Evolutionary conservation across 2,113 vertebrate genomes (phyloP).

Genomic region (Onychostoma macrolepis): DNA sequence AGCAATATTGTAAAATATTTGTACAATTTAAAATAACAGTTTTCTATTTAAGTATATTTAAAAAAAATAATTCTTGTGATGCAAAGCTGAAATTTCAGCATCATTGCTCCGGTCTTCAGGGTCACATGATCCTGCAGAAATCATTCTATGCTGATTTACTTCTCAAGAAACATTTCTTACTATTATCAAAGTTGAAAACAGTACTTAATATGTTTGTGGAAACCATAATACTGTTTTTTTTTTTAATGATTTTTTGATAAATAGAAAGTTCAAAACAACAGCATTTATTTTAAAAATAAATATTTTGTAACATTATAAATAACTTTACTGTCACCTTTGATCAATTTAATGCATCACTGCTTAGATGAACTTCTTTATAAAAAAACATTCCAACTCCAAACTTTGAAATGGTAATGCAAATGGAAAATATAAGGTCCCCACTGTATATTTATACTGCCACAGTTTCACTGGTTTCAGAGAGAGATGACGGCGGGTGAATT

Average conservation of each 20-base stretch:
- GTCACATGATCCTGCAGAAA: not conserved
- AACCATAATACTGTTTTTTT: not conserved
- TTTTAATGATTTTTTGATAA: not conserved
- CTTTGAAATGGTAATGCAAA: not conserved
- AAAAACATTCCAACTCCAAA: not conserved
- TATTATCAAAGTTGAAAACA: not conserved
- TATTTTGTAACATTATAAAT: not conserved
- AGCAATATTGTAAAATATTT: not conserved
- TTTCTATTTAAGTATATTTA: not conserved
- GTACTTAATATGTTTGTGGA: not conserved
- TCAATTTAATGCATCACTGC: not conserved
- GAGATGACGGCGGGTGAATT: not conserved
- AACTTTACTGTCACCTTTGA: not conserved
- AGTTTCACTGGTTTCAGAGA: not conserved
- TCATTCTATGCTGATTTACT: not conserved
- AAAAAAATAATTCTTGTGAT: not conserved
- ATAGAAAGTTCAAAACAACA: not conserved
- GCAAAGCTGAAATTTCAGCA: not conserved
- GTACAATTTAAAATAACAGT: not conserved
- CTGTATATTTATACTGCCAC: not conserved
- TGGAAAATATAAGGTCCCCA: not conserved
- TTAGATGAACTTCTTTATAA: not conserved
- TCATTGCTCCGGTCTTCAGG: not conserved
- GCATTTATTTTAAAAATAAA: not conserved
- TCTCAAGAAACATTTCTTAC: not conserved